Evolutionary conservation across 2,888 invertebrate species (phyloP), one percentile per base, ranked within the genome.

Genomic region (Caenorhabditis doughertyi): DNA sequence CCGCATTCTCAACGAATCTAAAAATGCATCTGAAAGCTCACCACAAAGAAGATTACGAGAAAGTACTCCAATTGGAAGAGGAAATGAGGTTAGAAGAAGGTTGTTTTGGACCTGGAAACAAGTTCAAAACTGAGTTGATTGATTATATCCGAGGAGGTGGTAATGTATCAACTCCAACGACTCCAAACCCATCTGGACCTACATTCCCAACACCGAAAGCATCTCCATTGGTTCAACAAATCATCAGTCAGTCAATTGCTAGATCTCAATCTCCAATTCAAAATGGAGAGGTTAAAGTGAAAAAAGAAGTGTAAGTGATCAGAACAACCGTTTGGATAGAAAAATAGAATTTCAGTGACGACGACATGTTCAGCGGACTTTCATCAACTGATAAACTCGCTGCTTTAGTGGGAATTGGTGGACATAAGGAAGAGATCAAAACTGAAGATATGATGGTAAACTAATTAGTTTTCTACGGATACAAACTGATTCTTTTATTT

Each of bases 21-120:
- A 90, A 90, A 73, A 89, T 89, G 89, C 90, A 90, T 60, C 79
- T 90, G 67, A 88, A 87, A 65, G 89, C 89, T 11, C 90, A 90
- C 67, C 90, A 90, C 83, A 88, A 89, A 49, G 89, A 88, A 23
- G 88, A 88, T 49, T 88, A 88, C 51, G 83, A 87, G 58, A 79
- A 85, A 71, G 88, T 88, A n/a, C 83, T 88, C 25, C 85, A 88
- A 51, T 55, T 88, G 72, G 88, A 88, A 58, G 88, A 88, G 42
- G 88, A 88, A 27, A 88, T 88, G 88, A 29, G 88, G 53, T 77
- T 88, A 27, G 88, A 88, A 58, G 88, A 88, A 65, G 88, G 88
- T 32, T 86, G 87, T 49, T 74, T 85, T 51, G 87, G 87, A 7
- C 85, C 85, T 8, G 84, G 85, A 16, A 88, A 88, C 68, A 88